Conservation (phyloP, 2,797 vertebrate genomes). For the Gymnopithys bicolor region DNA sequence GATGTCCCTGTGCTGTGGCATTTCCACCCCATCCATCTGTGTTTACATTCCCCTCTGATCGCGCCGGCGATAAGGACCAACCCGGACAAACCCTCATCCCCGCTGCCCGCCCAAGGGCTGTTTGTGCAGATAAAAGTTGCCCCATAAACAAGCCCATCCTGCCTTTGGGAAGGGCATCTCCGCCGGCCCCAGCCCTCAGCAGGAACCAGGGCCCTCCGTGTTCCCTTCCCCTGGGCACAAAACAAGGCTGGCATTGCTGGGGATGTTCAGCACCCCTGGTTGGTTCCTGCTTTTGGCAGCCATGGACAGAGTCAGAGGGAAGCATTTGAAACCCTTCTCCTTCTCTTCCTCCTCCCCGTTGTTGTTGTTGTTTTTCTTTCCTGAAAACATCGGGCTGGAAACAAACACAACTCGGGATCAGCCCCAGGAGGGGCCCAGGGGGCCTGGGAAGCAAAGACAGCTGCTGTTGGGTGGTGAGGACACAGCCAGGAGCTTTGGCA, state of each 20-base stretch:
- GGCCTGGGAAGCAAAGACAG: neutral
- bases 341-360: neutral
- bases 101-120: conserved; percentile 8
- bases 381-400: neutral
- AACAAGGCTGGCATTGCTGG: neutral
- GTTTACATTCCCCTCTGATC: conserved; percentile 59
- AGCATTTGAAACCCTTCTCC: neutral
- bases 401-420: neutral
- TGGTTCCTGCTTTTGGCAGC: neutral
- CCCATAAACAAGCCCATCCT: conserved; percentile 65
- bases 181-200: neutral
- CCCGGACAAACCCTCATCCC: neutral
- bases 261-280: neutral
- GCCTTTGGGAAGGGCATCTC: conserved; percentile 14
- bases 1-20: conserved; percentile 14
- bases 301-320: neutral
- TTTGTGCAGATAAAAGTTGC: conserved; percentile 36
- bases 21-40: conserved; percentile 27
- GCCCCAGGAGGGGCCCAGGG: rapidly evolving
- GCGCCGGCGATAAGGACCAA: neutral
- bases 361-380: neutral
- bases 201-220: neutral
- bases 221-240: rapidly evolving
- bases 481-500: neutral
- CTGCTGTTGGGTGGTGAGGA: rapidly evolving